Evolutionary conservation across 2,113 vertebrate species (phyloP).

Genomic region (Corythoichthys intestinalis): DNA sequence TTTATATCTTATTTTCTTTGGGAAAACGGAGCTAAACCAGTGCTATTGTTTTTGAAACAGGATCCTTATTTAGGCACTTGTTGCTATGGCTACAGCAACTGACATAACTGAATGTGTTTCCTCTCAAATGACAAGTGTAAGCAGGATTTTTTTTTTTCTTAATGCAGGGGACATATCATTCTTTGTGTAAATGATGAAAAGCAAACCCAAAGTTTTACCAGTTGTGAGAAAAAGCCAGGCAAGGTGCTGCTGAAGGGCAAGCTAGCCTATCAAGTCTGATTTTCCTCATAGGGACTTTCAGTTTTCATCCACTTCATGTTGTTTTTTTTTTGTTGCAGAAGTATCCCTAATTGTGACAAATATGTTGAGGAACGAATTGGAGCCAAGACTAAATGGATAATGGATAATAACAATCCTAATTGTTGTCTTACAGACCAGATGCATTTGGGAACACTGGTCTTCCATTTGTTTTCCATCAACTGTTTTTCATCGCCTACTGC

Average conservation of each 20-base stretch:
- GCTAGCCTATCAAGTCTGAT: slow-evolving; percentile 17
- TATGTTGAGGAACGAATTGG: too few relatives aligned
- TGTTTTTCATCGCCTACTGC: too few relatives aligned
- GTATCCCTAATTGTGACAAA: too few relatives aligned
- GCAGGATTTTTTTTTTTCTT: slow-evolving; percentile 6
- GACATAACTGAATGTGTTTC: slow-evolving; percentile 38
- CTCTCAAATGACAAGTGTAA: slow-evolving; percentile 20
- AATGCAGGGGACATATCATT: slow-evolving; percentile 24
- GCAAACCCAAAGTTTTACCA: slow-evolving; percentile 31
- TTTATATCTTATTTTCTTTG: slow-evolving; percentile 8
- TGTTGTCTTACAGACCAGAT: too few relatives aligned
- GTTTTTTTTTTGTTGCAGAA: neutral
- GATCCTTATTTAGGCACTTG: slow-evolving; percentile 39
- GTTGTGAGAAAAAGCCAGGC: slow-evolving; percentile 24
- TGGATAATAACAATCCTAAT: too few relatives aligned
- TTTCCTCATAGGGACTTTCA: neutral
- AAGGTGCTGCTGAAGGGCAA: slow-evolving; percentile 17
- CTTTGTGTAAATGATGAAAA: slow-evolving; percentile 44
- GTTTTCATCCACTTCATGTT: neutral
- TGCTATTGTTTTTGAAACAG: slow-evolving; percentile 34
- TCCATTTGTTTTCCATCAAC: too few relatives aligned
- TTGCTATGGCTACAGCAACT: slow-evolving; percentile 59
- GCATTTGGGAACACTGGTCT: too few relatives aligned
- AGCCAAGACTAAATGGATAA: too few relatives aligned
- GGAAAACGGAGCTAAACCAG: slow-evolving; percentile 26